Conservation (phyloP, 2,888 invertebrate genomes). For the Eupithecia subfuscata region DNA sequence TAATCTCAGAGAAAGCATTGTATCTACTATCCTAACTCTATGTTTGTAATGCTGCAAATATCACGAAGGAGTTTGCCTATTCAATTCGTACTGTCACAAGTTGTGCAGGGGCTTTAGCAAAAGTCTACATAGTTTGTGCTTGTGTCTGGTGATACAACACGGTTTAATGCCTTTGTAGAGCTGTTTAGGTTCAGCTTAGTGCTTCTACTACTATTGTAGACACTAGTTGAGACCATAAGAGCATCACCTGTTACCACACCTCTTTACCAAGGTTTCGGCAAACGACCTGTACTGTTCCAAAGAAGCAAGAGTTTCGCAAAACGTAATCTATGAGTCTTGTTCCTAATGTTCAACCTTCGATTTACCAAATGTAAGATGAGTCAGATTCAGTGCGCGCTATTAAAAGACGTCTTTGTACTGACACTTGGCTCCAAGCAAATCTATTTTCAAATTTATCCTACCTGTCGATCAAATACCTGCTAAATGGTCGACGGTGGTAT, state of each 20-base stretch:
- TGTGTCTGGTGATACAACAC: not conserved
- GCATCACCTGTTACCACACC: not conserved
- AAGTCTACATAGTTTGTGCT: not conserved
- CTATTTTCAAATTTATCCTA: conserved; percentile 58
- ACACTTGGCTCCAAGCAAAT: conserved; percentile 66
- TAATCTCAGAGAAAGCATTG: too few species aligned
- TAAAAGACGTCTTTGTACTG: conserved; percentile 72
- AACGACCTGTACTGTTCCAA: not conserved
- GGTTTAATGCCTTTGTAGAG: not conserved
- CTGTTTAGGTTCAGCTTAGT: not conserved
- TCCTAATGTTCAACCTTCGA: conserved; percentile 67
- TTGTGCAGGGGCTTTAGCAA: not conserved
- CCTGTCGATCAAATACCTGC: conserved; percentile 46
- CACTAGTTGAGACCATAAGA: not conserved
- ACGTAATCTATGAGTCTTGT: conserved; percentile 38
- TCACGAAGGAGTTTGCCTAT: conserved; percentile 4
- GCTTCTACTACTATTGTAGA: not conserved
- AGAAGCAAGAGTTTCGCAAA: conserved; percentile 16
- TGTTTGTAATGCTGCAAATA: conserved; percentile 24
- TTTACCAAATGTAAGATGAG: conserved; percentile 75
- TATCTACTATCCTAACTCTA: too few species aligned
- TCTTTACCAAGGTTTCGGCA: not conserved
- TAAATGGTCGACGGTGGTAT: not conserved
- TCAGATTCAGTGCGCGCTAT: conserved; percentile 68
- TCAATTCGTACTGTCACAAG: not conserved